These are phyloP conservation scores for Lepus townsendii DNA, from an alignment of 2,797 vertebrate species.

Conservation along the genomic window DNA sequence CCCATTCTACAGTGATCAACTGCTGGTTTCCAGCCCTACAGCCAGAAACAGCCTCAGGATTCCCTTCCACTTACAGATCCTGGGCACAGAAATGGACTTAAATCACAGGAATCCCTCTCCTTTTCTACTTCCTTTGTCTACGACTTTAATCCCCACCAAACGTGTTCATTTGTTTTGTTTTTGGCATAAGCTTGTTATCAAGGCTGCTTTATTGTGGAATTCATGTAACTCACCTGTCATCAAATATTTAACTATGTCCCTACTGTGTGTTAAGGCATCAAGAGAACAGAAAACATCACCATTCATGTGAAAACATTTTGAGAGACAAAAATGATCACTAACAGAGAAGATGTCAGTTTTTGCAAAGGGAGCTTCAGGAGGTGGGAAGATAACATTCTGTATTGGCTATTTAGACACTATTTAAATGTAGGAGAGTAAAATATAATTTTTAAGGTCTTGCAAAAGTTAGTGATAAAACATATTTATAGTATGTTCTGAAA, in stretches of 20 bases:
- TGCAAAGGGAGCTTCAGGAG: neutral
- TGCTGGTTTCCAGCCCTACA: neutral
- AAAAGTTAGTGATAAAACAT: neutral
- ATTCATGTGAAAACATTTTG: neutral
- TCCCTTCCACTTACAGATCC: neutral
- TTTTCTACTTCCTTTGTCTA: neutral
- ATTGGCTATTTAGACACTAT: neutral
- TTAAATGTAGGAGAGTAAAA: neutral
- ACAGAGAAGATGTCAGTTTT: neutral
- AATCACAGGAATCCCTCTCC: neutral
- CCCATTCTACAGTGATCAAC: neutral
- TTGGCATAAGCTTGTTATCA: slow-evolving; percentile 3
- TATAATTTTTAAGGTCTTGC: neutral
- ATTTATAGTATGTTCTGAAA: neutral
- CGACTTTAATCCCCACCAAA: neutral
- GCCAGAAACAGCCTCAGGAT: slow-evolving; percentile 8
- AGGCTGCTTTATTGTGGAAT: slow-evolving; percentile 15
- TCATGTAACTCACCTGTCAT: neutral
- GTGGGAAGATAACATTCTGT: neutral
- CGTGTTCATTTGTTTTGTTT: neutral
- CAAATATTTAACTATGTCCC: neutral
- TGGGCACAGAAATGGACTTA: neutral
- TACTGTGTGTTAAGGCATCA: neutral
- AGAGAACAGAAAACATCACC: neutral
- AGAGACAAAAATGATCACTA: neutral